Evolutionary conservation across 1,140 invertebrate genomes (phyloP), one percentile per base, ranked within the genome.

Genomic region (Drosophila leontia): DNA sequence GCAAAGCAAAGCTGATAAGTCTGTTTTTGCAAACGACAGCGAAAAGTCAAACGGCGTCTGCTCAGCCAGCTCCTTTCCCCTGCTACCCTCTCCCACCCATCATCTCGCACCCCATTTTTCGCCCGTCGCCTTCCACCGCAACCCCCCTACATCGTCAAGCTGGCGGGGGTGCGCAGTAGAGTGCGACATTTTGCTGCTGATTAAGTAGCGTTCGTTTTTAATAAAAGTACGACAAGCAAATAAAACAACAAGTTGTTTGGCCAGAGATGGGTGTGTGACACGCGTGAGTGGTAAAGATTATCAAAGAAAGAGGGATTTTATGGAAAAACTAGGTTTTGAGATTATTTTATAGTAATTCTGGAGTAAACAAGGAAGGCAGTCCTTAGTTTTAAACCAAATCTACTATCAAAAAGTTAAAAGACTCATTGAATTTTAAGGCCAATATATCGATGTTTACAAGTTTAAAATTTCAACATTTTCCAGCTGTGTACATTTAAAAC

Each of bases 111-210:
- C 29, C 23, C 17, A 55, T 55, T 56, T 56, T 26, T 44, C 39
- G 23, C 29, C 12, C 42, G 35, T 48, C 26, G 55, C 32, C 53
- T 37, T 11, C 35, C 58, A 32, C 57, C 19, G 29, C 42, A 48
- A 1, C 29, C 58, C 58, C 19, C 23, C 15, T 13, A 0, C 13
- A 7, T 35, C 19, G 9, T 13, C 11, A 3, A 26, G 47, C 11
- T 50, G 19, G 45, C 37, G 62, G 53, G 32, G 67, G 78, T 85
- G 78, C 62, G 78, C 82, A 71, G 85, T 84, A 90, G 90, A 88
- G 85, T 90, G 85, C 85, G 85, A 88, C 85, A 88, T 88, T 88
- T 88, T 88, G 85, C 85, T 90, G 85, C 85, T 88, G 85, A 88
- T 88, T 88, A 88, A 84, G 85, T 88, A 90, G 85, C 85, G 85